Evolutionary conservation across 2,113 vertebrate genomes (phyloP), one percentile per base, ranked within the genome.

Genomic region (Pelusios castaneus): DNA sequence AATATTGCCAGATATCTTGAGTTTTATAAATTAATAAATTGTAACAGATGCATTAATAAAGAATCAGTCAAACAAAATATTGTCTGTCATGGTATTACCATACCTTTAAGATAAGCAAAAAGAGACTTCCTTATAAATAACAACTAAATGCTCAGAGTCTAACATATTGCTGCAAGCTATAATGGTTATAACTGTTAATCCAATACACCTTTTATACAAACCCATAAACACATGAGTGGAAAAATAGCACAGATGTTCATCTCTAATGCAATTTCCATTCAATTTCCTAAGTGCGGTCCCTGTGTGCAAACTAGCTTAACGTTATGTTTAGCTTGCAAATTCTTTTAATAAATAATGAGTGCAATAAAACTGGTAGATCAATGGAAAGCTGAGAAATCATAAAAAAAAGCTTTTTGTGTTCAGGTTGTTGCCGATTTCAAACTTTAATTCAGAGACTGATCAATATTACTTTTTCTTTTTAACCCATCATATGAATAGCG

Each of bases 281-380:
- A 99, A 99, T 99, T 98, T 98, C 98, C 98, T 99, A 98, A 99
- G 98, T 99, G 98, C 98, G 93, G 98, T 98, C 98, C 98, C 98
- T 97, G 98, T 98, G 98, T 98, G 98, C 98, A 98, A 98, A 98
- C 98, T 98, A 98, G 98, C 98, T 98, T 98, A 98, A 98, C 97
- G 82, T 99, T 98, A 98, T 99, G 98, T 99, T 99, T 99, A 99
- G 98, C 98, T 99, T 99, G 98, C 98, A 99, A 98, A 99, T 98
- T 99, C 98, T 98, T 98, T 99, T 98, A 99, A 99, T 99, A 99
- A 99, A 99, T 99, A 99, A 99, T 99, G 98, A 99, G 99, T 98
- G 98, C 98, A 98, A 98, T 99, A 98, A 99, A 99, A 98, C 98
- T 97, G 95, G 97, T 95, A 98, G 98, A 99, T 99, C 98, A 99